Evolutionary conservation across 2,797 vertebrate species (phyloP), one percentile per base, ranked within the genome.

Genomic region (Anas flavirostris): DNA sequence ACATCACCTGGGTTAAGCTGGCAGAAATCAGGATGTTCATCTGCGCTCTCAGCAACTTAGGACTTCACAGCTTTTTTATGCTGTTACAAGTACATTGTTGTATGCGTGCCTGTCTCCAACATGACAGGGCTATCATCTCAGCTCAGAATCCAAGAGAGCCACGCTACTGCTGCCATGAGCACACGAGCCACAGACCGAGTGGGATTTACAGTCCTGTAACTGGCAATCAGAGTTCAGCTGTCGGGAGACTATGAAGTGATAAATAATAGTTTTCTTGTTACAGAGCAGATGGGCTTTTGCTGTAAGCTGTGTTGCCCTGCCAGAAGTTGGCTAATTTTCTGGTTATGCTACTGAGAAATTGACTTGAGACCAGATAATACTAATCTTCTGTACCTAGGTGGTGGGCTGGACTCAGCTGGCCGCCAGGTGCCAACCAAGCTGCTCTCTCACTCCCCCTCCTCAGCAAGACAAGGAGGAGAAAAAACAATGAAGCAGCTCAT

Each of bases 131-230:
- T 48, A 25, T 60, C 50, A 23, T 15, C 52, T 66, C 33, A 3
- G 35, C 56, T 81, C 39, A 10, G 39, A 46, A 31, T 22, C 29
- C 72, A 35, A 59, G 28, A 79, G 9, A 80, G 68, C 55, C 35
- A 26, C 0, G 1, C 26, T 75, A 3, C 33, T 48, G 56, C 60
- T 73, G 10, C 35, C 0, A 0, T 37, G 44, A 28, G 39, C 22
- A 25, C 55, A 52, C 35, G 43, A 31, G 43, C 29, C 41, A 33
- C 1, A 1, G 59, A 15, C 35, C 46, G 23, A 69, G 41, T 1
- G 1, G 29, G 44, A 55, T 69, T 25, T 80, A 23, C 37, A 68
- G 13, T 44, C 44, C 52, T 64, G 22, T 64, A 68, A 41, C 35
- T n/a, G 75, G 23, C 22, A 9, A 43, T 22, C 31, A 14, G 50